Evolutionary conservation across 2,797 vertebrate genomes (phyloP), one percentile per base, ranked within the genome.

Genomic region (Fistularia tabacaria): DNA sequence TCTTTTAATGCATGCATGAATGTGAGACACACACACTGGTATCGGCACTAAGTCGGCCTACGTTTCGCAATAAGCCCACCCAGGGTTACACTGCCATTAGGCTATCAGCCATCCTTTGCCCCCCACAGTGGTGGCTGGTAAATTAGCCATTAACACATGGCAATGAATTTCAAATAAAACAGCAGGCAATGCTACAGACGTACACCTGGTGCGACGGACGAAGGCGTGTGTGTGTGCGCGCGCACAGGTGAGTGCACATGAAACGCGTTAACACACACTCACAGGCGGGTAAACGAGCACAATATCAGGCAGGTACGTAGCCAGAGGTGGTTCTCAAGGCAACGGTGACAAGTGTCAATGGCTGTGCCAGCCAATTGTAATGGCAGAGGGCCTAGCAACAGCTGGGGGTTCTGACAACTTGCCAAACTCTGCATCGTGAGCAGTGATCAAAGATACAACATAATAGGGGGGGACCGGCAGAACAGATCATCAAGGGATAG

Each of bases 391-490:
- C 49, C 69, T 73, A 77, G 77, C 76, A 72, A 52, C 80, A 87
- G 79, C 74, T 82, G 80, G 66, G 46, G 56, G 11, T 50, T 74
- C 59, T 69, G 77, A 83, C 68, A 67, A 54, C 40, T 65, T 10
- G 69, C 73, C 86, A 83, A 65, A 77, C 55, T 60, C 73, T 49
- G 61, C 67, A 65, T 54, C 69, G 53, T 65, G 79, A 72, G 56
- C 64, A 59, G 7, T 74, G 83, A 89, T 85, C 79, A 88, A 86
- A 87, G 83, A 73, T 10, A 39, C 54, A 62, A 55, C 56, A 59
- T 80, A 86, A 88, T 82, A 59, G 76, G 69, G 51, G 45, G 45
- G 70, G 80, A 25, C 66, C 69, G 78, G 62, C 60, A 70, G 58
- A 70, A 59, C 6, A 9, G 46, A 52, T 65, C 41, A 64, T 73